A percentile compares a stretch with the other conserved stretches of the same genome.
These are phyloP conservation scores for Papilio elwesi DNA, from an alignment of 2,888 invertebrate species.

Conservation along the genomic window DNA sequence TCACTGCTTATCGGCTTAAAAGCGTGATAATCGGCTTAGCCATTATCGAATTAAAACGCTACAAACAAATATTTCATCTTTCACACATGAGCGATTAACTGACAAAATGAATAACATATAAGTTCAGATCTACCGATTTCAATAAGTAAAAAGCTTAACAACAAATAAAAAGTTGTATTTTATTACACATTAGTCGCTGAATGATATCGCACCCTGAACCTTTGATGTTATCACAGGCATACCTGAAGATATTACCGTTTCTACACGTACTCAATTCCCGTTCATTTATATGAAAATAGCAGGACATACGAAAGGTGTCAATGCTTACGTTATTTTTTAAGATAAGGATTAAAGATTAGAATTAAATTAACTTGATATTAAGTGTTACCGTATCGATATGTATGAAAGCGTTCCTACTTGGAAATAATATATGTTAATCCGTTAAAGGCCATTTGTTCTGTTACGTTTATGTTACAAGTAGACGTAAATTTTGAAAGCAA, in stretches of 20 bases:
- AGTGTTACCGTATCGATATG: neutral
- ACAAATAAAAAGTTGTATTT: constrained; percentile 3
- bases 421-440: neutral
- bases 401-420: neutral
- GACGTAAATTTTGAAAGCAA: neutral
- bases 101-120: neutral
- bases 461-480: neutral
- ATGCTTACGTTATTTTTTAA: neutral
- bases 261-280: neutral
- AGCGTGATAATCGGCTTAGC: too few relatives aligned
- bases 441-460: neutral
- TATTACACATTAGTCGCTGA: neutral
- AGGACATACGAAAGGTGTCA: neutral
- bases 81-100: too few relatives aligned
- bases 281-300: neutral
- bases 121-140: neutral
- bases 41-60: too few relatives aligned
- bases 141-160: neutral
- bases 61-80: neutral
- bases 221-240: neutral
- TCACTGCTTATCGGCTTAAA: too few relatives aligned
- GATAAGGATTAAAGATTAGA: neutral
- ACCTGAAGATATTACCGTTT: constrained; percentile 1
- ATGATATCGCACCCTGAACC: neutral
- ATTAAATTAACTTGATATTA: neutral